These are phyloP conservation scores for Manis javanica DNA, from an alignment of 2,797 vertebrate species.

Conservation along the genomic window DNA sequence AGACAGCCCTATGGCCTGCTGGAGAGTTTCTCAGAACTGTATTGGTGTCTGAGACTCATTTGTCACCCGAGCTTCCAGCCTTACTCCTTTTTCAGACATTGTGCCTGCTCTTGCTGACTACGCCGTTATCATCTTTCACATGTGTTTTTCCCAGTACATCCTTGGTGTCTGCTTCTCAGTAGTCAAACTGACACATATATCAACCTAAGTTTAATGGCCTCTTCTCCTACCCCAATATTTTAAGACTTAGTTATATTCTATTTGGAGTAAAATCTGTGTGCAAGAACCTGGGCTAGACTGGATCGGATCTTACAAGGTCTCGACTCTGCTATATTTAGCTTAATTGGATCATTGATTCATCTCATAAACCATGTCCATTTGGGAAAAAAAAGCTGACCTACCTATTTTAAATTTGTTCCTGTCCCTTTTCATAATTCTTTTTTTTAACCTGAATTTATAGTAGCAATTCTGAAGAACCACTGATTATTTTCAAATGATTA, in stretches of 20 bases:
- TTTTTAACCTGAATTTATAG: background rate
- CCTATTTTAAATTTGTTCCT: background rate
- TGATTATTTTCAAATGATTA: background rate
- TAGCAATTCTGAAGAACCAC: background rate
- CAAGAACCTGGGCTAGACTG: background rate
- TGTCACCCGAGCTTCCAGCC: background rate
- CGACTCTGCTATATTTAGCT: background rate
- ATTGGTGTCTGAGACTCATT: background rate
- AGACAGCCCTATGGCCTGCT: background rate
- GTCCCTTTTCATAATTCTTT: background rate
- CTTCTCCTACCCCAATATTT: background rate
- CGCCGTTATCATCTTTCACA: background rate
- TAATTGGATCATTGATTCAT: background rate
- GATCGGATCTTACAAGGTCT: background rate
- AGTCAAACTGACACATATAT: background rate
- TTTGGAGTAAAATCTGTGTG: background rate
- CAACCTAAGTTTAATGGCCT: background rate
- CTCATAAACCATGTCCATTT: background rate
- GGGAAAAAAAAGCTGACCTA: background rate
- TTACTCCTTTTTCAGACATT: background rate
- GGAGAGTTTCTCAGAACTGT: background rate
- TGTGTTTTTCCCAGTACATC: background rate
- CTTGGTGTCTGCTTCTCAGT: background rate
- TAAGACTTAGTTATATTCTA: background rate
- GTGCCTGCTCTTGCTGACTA: background rate